Evolutionary conservation across 2,888 invertebrate genomes (phyloP).

Genomic region (Metacarcinus magister): DNA sequence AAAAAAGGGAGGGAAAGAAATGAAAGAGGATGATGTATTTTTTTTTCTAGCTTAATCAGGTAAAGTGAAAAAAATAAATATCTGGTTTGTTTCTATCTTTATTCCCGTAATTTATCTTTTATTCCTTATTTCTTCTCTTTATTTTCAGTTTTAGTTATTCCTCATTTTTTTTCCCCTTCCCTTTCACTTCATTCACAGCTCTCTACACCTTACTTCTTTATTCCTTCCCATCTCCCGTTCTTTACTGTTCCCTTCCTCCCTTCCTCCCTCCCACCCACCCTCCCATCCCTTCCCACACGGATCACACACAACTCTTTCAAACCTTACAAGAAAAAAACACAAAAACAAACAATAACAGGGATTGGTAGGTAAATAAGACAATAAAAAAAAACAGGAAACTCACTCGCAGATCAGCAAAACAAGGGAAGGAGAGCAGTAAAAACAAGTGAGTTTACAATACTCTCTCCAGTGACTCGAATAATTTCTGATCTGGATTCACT

Average conservation of each 20-base stretch:
- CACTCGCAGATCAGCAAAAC: not conserved
- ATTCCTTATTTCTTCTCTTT: too few relatives aligned
- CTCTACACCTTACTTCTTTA: too few relatives aligned
- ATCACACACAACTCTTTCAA: not conserved
- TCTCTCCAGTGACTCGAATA: constrained; percentile 9
- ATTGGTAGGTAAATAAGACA: not conserved
- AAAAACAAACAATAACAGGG: not conserved
- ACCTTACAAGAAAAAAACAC: not conserved
- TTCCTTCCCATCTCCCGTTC: too few relatives aligned
- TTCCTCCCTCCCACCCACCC: too few relatives aligned
- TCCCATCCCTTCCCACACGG: not conserved
- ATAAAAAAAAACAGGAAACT: not conserved
- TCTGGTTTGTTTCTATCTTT: too few relatives aligned
- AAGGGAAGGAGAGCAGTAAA: not conserved
- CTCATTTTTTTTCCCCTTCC: not conserved
- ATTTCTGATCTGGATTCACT: not conserved
- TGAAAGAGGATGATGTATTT: too few relatives aligned
- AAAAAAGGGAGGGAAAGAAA: too few relatives aligned
- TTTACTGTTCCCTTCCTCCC: not conserved
- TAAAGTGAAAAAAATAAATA: not conserved
- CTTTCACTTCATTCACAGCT: not conserved
- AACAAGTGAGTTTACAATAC: not conserved
- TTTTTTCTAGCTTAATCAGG: too few relatives aligned
- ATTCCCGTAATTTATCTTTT: too few relatives aligned
- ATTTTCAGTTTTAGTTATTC: too few relatives aligned